Conservation (phyloP, 2,113 vertebrate species). For the Origma solitaria region DNA sequence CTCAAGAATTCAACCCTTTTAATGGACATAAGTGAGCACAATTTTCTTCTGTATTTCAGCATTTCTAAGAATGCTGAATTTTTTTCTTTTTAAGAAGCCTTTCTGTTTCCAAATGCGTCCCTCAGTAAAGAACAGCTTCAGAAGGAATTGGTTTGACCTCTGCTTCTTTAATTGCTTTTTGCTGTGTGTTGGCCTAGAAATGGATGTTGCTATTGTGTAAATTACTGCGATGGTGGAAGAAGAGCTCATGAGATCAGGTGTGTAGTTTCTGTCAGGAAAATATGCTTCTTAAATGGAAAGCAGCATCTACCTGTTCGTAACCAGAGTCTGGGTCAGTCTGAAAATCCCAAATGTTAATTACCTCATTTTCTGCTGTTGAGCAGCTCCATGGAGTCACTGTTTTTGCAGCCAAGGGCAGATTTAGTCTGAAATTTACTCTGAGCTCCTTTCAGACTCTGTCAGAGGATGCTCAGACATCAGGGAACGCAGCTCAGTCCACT, state of each 20-base stretch:
- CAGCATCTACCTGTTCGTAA: neutral
- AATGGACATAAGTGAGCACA: neutral
- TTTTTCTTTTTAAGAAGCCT: neutral
- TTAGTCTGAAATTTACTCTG: neutral
- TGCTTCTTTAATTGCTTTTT: slow-evolving; percentile 54
- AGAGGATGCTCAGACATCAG: neutral
- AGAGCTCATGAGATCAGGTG: slow-evolving; percentile 15
- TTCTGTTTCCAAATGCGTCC: neutral
- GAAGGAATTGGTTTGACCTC: slow-evolving; percentile 45
- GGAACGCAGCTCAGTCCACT: neutral
- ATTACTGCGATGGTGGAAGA: neutral
- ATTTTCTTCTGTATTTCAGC: neutral
- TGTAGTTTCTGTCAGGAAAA: slow-evolving; percentile 4
- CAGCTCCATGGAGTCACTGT: neutral
- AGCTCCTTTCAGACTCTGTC: neutral
- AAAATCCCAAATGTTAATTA: neutral
- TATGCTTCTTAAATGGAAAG: slow-evolving; percentile 10
- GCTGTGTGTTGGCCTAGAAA: slow-evolving; percentile 2
- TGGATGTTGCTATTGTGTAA: slow-evolving; percentile 25
- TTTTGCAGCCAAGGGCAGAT: neutral
- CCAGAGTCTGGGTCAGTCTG: neutral
- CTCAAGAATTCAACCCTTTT: neutral
- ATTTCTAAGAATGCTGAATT: neutral
- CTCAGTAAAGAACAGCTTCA: neutral
- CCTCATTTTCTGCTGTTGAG: neutral